A percentile compares a stretch with the other conserved stretches of the same genome.
These are phyloP conservation scores for Trachelus tabidus DNA, from an alignment of 2,888 invertebrate genomes.

Conservation along the genomic window DNA sequence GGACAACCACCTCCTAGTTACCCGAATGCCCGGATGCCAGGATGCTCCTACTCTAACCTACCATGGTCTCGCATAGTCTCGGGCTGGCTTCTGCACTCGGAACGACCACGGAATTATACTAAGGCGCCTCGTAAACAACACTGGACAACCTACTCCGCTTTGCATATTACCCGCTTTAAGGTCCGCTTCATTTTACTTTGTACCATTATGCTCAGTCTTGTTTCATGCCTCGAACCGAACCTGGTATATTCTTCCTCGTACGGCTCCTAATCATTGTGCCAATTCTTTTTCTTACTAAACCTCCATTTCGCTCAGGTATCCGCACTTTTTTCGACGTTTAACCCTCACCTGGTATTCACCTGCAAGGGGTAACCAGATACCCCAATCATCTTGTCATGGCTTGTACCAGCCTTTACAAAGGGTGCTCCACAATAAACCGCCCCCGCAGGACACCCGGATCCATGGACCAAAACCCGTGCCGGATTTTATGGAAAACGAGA, in stretches of 20 bases:
- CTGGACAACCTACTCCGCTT: neutral
- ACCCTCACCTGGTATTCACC: conserved; percentile 51
- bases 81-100: neutral
- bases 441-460: conserved; percentile 48
- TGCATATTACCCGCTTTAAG: neutral
- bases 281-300: neutral
- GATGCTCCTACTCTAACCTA: neutral
- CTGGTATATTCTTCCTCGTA: neutral
- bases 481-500: neutral
- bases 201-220: neutral
- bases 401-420: conserved; percentile 59
- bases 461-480: neutral
- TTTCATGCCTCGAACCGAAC: neutral
- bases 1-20: conserved; percentile 34
- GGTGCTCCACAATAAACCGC: conserved; percentile 63
- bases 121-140: neutral
- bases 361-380: conserved; percentile 53
- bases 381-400: conserved; percentile 61
- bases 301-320: neutral
- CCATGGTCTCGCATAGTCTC: neutral
- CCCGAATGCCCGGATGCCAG: conserved; percentile 32
- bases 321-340: conserved; percentile 43
- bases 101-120: neutral
- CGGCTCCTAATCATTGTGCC: neutral
- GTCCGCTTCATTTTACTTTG: neutral